Conservation (phyloP, 2,888 invertebrate species). For the Campoplex capitator region DNA sequence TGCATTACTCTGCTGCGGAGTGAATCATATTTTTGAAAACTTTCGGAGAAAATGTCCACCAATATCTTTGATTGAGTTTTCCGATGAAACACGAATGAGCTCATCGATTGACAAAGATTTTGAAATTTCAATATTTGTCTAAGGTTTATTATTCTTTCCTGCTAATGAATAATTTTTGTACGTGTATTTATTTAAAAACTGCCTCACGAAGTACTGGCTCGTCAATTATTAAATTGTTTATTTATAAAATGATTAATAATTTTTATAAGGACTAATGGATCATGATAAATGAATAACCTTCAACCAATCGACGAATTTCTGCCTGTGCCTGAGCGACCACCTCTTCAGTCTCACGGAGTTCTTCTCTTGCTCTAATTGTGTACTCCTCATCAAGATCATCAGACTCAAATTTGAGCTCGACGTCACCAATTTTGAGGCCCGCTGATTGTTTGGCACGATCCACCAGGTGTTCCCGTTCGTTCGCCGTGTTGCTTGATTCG, state of each 20-base stretch:
- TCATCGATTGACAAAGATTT: neutral
- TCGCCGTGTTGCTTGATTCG: conserved; percentile 33
- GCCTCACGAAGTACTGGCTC: no score
- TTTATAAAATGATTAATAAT: neutral
- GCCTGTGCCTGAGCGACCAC: conserved; percentile 87
- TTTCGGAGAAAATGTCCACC: neutral
- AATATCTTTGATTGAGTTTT: no score
- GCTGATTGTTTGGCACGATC: conserved; percentile 75
- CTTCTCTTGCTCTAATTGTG: conserved; percentile 88
- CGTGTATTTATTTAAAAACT: neutral
- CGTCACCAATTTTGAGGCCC: conserved; percentile 85
- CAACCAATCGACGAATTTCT: conserved; percentile 86
- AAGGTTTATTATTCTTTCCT: neutral
- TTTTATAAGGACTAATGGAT: neutral
- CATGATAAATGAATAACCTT: conserved; percentile 85
- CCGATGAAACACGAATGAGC: neutral
- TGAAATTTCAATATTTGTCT: neutral
- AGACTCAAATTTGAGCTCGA: conserved; percentile 88
- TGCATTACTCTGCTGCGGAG: neutral
- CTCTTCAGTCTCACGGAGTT: conserved; percentile 91
- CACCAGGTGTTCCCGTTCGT: conserved; percentile 66
- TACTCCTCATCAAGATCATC: conserved; percentile 87
- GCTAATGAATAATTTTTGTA: neutral
- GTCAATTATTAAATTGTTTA: neutral
- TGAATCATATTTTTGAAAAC: neutral